Evolutionary conservation across 37 sponge, comb jelly and placozoan species (phyloP).

Genomic region (Amphimedon queenslandica): DNA sequence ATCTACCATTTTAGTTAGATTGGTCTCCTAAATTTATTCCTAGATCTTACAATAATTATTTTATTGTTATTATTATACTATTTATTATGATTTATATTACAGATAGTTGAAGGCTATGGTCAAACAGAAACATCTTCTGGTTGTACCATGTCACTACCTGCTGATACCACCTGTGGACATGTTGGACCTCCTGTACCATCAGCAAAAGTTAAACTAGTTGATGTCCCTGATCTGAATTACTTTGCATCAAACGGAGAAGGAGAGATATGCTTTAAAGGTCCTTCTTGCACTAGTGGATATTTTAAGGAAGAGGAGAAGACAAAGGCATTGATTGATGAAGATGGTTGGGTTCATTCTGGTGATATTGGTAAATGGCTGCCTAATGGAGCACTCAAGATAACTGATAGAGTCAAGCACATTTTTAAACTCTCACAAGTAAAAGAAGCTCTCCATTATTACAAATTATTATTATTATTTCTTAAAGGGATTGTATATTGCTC

Average conservation of each 20-base stretch:
- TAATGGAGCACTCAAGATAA: slow-evolving; percentile 88
- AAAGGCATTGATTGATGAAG: slow-evolving; percentile 76
- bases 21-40: too few species aligned
- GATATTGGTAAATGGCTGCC: slow-evolving; percentile 93
- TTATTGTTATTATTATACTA: too few species aligned
- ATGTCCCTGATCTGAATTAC: slow-evolving; percentile 94
- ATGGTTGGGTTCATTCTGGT: slow-evolving; percentile 96
- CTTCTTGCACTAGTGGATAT: slow-evolving; percentile 86
- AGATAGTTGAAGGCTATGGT: slow-evolving; percentile 94
- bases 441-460: too few species aligned
- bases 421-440: slow-evolving; percentile 89
- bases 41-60: too few species aligned
- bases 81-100: not conserved
- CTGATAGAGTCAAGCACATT: slow-evolving; percentile 95
- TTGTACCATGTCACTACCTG: slow-evolving; percentile 54
- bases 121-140: slow-evolving; percentile 94
- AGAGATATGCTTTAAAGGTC: slow-evolving; percentile 95
- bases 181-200: slow-evolving; percentile 87
- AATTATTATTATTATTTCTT: too few species aligned
- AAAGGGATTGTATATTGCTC: slow-evolving; percentile 97
- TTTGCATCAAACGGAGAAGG: slow-evolving; percentile 83
- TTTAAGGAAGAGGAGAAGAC: slow-evolving; percentile 87
- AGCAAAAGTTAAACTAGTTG: slow-evolving; percentile 77
- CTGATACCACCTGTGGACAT: slow-evolving; percentile 68
- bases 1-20: too few species aligned